phyloP scores from a whole-genome alignment of 2,888 invertebrate species.

The Chrysina gloriosa region DNA sequence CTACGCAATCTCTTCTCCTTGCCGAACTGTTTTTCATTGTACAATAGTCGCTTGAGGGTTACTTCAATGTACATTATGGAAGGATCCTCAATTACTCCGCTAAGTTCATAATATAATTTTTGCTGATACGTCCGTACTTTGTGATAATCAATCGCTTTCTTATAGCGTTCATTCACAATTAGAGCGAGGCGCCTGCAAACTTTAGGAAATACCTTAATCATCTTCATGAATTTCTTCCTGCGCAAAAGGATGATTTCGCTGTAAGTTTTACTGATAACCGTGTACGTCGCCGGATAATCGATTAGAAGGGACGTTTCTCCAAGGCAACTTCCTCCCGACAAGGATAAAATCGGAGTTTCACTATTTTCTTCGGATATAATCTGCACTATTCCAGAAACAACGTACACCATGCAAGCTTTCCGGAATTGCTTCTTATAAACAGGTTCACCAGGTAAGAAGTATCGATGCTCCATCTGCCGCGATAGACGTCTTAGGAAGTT shows the following conservation, averaged over 20 bases:
- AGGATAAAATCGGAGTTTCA: conserved; percentile 51
- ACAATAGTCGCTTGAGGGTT: conserved; percentile 23
- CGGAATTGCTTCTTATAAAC: conserved; percentile 45
- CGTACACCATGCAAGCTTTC: conserved; percentile 50
- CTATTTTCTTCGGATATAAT: conserved; percentile 52
- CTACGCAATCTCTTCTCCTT: neutral
- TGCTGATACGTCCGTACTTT: conserved; percentile 9
- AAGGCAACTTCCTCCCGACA: conserved; percentile 51
- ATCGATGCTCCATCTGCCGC: conserved; percentile 42
- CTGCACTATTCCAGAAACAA: conserved; percentile 50
- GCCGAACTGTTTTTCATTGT: neutral
- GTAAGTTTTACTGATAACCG: conserved; percentile 50
- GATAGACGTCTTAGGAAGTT: conserved; percentile 47
- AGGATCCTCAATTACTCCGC: neutral
- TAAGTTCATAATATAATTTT: neutral
- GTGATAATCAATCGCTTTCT: conserved; percentile 23
- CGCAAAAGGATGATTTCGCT: conserved; percentile 49
- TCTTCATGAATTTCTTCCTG: conserved; percentile 43
- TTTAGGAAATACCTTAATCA: conserved; percentile 46
- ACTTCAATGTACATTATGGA: conserved; percentile 39
- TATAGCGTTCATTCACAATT: conserved; percentile 40
- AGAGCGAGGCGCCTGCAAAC: conserved; percentile 41
- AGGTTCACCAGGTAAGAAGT: conserved; percentile 49
- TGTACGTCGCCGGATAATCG: conserved; percentile 47
- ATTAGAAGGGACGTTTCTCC: conserved; percentile 48